A percentile compares a stretch with the other conserved stretches of the same genome.
These are phyloP conservation scores for Epinotia demarniana DNA, from an alignment of 2,888 invertebrate genomes.

Conservation along the genomic window DNA sequence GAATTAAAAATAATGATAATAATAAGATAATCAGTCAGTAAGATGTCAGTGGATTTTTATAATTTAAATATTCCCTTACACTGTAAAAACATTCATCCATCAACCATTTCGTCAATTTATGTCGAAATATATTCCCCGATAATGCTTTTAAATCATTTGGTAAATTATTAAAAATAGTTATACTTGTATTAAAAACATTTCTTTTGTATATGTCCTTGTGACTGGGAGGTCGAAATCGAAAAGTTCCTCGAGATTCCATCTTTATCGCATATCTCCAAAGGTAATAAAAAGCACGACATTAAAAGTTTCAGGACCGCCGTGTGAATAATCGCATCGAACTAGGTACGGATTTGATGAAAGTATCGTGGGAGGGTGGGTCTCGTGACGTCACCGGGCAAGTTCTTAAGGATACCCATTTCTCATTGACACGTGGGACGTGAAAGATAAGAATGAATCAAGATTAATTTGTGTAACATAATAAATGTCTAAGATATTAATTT, in stretches of 20 bases:
- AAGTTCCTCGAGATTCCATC: not conserved
- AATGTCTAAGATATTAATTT: not conserved
- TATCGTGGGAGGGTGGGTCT: conserved; percentile 62
- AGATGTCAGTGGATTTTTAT: too few relatives aligned
- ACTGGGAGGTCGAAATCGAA: too few relatives aligned
- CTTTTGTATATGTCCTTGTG: too few relatives aligned
- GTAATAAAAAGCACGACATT: conserved; percentile 4
- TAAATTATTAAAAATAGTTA: too few relatives aligned
- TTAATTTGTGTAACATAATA: conserved; percentile 15
- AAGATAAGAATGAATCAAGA: conserved; percentile 31
- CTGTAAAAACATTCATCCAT: too few relatives aligned
- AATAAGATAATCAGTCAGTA: too few relatives aligned
- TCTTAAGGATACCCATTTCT: conserved; percentile 35
- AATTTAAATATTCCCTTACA: too few relatives aligned
- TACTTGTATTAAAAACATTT: too few relatives aligned
- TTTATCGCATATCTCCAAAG: not conserved
- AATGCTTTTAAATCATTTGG: too few relatives aligned
- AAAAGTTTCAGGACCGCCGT: conserved; percentile 71
- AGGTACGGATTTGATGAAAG: conserved; percentile 78
- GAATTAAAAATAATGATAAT: too few relatives aligned
- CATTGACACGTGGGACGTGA: conserved; percentile 42
- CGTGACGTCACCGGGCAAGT: conserved; percentile 69
- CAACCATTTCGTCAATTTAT: too few relatives aligned
- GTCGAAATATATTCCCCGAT: too few relatives aligned
- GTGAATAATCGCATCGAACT: conserved; percentile 77